phyloP scores from a whole-genome alignment of 2,113 vertebrate genomes.

The Aptenodytes patagonicus region DNA sequence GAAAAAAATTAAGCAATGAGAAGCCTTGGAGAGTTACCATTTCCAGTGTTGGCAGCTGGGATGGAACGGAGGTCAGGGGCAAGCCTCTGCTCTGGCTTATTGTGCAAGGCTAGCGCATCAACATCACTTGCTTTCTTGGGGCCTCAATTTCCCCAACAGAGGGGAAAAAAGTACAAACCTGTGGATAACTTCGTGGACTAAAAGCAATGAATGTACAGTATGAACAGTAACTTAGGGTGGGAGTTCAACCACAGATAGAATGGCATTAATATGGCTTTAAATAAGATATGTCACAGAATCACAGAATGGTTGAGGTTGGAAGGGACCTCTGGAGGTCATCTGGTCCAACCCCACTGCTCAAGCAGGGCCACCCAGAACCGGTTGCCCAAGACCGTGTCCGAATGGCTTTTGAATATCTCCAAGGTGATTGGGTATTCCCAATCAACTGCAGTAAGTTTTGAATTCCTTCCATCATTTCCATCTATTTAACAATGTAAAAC shows the following conservation, averaged over 20 bases:
- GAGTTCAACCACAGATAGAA: neutral
- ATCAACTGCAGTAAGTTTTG: neutral
- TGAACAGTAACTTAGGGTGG: neutral
- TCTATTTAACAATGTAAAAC: neutral
- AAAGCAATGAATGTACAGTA: neutral
- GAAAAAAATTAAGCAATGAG: neutral
- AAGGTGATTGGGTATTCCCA: neutral
- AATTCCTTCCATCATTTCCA: conserved; percentile 4
- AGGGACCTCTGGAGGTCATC: neutral
- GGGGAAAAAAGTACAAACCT: neutral
- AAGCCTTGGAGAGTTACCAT: neutral
- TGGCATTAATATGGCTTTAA: neutral
- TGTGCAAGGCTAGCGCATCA: neutral
- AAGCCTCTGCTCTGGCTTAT: neutral
- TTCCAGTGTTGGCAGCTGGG: neutral
- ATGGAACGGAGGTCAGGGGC: neutral
- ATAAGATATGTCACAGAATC: neutral
- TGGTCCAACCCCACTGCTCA: neutral
- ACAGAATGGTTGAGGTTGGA: neutral
- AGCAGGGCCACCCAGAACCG: neutral
- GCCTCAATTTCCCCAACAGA: neutral
- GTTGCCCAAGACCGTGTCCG: accelerated
- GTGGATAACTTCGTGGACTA: neutral
- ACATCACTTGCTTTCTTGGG: neutral
- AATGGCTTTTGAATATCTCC: neutral